Evolutionary conservation across 2,888 invertebrate species (phyloP).

Genomic region (Teleiodes luculella): DNA sequence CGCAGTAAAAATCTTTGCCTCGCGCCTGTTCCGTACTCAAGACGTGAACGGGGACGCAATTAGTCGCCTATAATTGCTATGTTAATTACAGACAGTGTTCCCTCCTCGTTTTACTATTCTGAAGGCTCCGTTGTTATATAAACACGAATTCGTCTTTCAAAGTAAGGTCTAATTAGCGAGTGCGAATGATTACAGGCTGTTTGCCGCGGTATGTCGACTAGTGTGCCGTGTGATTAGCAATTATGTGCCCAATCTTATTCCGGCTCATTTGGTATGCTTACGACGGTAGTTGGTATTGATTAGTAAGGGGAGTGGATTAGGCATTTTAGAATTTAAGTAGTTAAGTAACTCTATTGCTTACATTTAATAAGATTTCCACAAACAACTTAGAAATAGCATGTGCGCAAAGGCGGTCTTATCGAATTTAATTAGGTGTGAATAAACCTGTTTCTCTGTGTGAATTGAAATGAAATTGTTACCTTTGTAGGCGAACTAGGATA

Average conservation of each 20-base stretch:
- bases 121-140: slow-evolving; percentile 62
- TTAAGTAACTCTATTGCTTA: too few species aligned
- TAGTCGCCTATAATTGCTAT: slow-evolving; percentile 75
- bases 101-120: slow-evolving; percentile 64
- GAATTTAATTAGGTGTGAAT: too few species aligned
- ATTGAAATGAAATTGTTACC: too few species aligned
- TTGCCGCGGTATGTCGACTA: slow-evolving; percentile 29
- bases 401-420: too few species aligned
- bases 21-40: slow-evolving; percentile 58
- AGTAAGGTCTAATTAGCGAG: slow-evolving; percentile 59
- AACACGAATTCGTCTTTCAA: slow-evolving; percentile 60
- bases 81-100: slow-evolving; percentile 72
- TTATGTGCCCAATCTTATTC: background rate
- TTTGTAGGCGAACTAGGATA: too few species aligned
- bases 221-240: slow-evolving; percentile 11
- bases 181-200: slow-evolving; percentile 52
- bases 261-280: background rate
- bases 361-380: too few species aligned
- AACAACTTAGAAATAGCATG: too few species aligned
- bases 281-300: background rate
- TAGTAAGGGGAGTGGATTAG: background rate
- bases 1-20: background rate
- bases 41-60: slow-evolving; percentile 71
- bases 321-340: too few species aligned
- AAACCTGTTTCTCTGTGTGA: too few species aligned